phyloP scores from a whole-genome alignment of 2,113 vertebrate genomes.

The Microcebus tavaratra region DNA sequence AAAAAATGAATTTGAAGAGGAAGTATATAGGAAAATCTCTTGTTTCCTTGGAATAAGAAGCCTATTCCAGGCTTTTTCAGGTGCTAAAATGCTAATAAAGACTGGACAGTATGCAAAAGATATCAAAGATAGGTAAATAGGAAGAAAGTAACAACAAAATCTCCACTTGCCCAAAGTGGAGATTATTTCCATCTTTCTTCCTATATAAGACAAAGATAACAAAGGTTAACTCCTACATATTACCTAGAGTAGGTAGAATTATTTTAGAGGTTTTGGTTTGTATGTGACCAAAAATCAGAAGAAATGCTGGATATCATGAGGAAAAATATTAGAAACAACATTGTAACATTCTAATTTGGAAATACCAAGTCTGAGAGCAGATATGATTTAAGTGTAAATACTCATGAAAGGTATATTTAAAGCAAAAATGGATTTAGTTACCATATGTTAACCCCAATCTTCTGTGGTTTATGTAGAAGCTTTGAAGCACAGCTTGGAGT shows the following conservation, averaged over 20 bases:
- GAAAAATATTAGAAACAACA: not conserved
- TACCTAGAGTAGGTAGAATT: not conserved
- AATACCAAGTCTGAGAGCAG: not conserved
- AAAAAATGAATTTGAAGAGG: not conserved
- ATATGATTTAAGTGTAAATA: not conserved
- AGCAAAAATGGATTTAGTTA: not conserved
- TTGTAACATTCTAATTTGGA: not conserved
- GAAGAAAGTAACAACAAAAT: not conserved
- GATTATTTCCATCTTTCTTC: not conserved
- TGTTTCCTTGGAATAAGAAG: slow-evolving; percentile 42
- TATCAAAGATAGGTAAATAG: not conserved
- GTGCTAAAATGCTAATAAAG: slow-evolving; percentile 20
- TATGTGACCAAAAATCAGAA: not conserved
- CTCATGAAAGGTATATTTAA: not conserved
- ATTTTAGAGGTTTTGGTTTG: not conserved
- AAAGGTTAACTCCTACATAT: not conserved
- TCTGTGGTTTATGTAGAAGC: slow-evolving; percentile 12
- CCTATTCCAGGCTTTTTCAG: not conserved
- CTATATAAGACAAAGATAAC: slow-evolving; percentile 8
- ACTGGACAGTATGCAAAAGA: not conserved
- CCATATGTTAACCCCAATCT: not conserved
- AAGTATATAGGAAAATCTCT: not conserved
- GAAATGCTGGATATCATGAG: not conserved
- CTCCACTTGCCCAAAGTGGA: not conserved
- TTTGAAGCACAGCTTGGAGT: not conserved